Conservation (phyloP, 2,113 vertebrate genomes). For the Lates calcarifer region DNA sequence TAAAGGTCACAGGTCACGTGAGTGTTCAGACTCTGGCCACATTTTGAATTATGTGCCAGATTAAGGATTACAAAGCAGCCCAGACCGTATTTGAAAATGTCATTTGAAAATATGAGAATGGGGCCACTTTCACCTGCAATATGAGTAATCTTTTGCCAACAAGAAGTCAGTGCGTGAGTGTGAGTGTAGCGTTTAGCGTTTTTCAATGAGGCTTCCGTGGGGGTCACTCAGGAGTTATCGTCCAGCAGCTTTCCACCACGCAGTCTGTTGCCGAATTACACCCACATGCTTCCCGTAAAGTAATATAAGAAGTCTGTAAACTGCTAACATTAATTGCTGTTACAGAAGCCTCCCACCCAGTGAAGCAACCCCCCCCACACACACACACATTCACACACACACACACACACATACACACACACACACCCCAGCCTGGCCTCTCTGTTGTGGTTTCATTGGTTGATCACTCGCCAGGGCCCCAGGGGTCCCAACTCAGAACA, state of each 20-base stretch:
- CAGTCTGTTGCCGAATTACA: slow-evolving; percentile 51
- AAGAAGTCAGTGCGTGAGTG: neutral
- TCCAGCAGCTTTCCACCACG: slow-evolving; percentile 37
- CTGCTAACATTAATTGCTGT: slow-evolving; percentile 74
- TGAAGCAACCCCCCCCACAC: slow-evolving; percentile 33
- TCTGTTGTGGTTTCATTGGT: slow-evolving; percentile 80
- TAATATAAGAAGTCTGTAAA: slow-evolving; percentile 67
- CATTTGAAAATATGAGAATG: neutral
- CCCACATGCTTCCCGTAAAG: slow-evolving; percentile 67
- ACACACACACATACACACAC: slow-evolving; percentile 22
- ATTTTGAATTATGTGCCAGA: neutral
- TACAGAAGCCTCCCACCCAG: slow-evolving; percentile 62
- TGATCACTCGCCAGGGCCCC: slow-evolving; percentile 74
- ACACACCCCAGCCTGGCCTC: slow-evolving; percentile 57
- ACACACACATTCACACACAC: slow-evolving; percentile 39
- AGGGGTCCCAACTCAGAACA: slow-evolving; percentile 79
- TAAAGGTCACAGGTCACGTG: neutral
- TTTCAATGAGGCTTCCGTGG: slow-evolving; percentile 19
- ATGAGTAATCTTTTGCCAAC: slow-evolving; percentile 7
- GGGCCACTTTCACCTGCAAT: neutral
- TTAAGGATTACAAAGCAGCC: neutral
- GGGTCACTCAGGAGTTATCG: slow-evolving; percentile 43
- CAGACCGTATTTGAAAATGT: neutral
- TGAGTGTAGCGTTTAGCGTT: neutral
- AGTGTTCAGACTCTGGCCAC: neutral